Conservation (phyloP, 2,797 vertebrate genomes). For the Chaetophractus vellerosus region DNA sequence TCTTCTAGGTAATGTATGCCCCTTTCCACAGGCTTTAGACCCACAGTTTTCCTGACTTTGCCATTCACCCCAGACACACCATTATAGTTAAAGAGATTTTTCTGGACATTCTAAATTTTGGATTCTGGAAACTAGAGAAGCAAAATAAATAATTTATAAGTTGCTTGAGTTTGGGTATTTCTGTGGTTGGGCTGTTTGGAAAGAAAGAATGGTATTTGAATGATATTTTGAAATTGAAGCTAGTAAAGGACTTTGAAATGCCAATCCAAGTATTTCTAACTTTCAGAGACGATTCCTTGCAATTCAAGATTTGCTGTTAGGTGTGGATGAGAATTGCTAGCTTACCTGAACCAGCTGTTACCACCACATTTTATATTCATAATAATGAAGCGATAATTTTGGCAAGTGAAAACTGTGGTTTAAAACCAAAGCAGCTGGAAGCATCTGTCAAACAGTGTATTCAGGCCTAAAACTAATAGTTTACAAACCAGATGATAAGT, state of each 20-base stretch:
- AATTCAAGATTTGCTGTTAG: conserved; percentile 27
- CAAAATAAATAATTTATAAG: conserved; percentile 46
- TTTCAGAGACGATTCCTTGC: conserved; percentile 44
- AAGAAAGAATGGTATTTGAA: conserved; percentile 51
- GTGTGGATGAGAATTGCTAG: conserved; percentile 14
- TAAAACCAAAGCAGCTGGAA: conserved; percentile 79
- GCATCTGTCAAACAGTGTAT: conserved; percentile 81
- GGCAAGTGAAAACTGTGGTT: conserved; percentile 80
- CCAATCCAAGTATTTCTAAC: neutral
- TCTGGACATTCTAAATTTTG: neutral
- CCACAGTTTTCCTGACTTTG: neutral
- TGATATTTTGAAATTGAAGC: conserved; percentile 37
- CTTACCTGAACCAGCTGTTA: conserved; percentile 82
- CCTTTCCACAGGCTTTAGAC: neutral
- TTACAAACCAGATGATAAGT: conserved; percentile 83
- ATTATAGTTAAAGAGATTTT: neutral
- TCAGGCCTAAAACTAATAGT: conserved; percentile 74
- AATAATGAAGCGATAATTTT: conserved; percentile 71
- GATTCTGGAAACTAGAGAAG: neutral
- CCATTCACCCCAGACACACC: neutral
- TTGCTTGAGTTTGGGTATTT: conserved; percentile 9
- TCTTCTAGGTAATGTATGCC: neutral
- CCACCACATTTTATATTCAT: conserved; percentile 62
- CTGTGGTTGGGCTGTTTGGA: conserved; percentile 14
- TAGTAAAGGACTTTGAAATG: conserved; percentile 31